Conservation (phyloP, 2,888 invertebrate species). For the Cryptocephalus moraei region DNA sequence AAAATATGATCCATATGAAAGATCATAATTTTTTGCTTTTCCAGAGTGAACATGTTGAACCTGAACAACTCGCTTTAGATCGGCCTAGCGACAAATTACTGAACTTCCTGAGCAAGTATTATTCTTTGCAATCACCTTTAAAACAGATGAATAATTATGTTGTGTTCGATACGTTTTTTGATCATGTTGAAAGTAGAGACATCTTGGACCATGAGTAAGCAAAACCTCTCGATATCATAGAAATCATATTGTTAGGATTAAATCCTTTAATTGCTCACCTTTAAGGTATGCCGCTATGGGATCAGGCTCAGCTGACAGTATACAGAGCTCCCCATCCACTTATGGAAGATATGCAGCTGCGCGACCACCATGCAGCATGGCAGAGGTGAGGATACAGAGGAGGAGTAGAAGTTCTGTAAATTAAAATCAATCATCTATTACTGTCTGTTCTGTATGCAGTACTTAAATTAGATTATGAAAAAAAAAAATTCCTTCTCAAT, state of each 20-base stretch:
- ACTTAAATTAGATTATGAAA: too few species aligned
- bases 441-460: too few species aligned
- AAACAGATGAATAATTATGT: slow-evolving; percentile 85
- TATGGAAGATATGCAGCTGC: slow-evolving; percentile 54
- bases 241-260: too few species aligned
- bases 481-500: too few species aligned
- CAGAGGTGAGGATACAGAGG: slow-evolving; percentile 41
- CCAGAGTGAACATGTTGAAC: slow-evolving; percentile 56
- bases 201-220: too few species aligned
- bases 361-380: slow-evolving; percentile 59
- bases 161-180: slow-evolving; percentile 72
- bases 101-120: slow-evolving; percentile 77
- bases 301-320: slow-evolving; percentile 31
- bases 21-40: slow-evolving; percentile 3
- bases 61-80: slow-evolving; percentile 79
- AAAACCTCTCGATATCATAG: too few species aligned
- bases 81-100: slow-evolving; percentile 84
- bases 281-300: not conserved
- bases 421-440: too few species aligned
- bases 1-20: too few species aligned
- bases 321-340: slow-evolving; percentile 24
- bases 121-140: slow-evolving; percentile 51
- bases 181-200: too few species aligned
- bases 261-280: too few species aligned
- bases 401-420: not conserved